Evolutionary conservation across 2,113 vertebrate species (phyloP), one percentile per base, ranked within the genome.

Genomic region (Barbus barbus): DNA sequence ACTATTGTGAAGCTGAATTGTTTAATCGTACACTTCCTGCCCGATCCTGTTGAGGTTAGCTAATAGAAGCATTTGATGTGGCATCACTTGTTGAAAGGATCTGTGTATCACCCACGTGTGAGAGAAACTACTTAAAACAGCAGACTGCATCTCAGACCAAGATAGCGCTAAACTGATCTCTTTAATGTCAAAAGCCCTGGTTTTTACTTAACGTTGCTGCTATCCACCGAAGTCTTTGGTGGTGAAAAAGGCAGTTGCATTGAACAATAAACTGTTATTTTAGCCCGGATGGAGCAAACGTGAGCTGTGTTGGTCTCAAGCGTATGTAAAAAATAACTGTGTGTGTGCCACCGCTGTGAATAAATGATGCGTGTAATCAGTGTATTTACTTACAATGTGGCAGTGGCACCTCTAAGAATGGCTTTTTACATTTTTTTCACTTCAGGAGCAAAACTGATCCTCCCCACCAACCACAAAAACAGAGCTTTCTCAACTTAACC

Each of bases 121-220:
- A 87, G 91, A 92, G 90, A 93, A 94, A 91, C 90, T 87, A 91
- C 92, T 93, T 94, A 90, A 92, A 93, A 94, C 92, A 92, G 88
- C 89, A 91, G 89, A 87, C 88, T 91, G 87, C 86, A 86, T 90
- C 90, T 90, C 90, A 91, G 89, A 93, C 90, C 90, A 88, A 84
- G 88, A 88, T 20, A 89, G 90, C 89, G 91, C 93, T 92, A 91
- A 92, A 92, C 89, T 89, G 89, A 86, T 85, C 60, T 86, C 91
- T 93, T 94, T 93, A 91, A 94, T 93, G 93, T 89, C 88, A 90
- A 91, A 94, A 91, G 91, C 91, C 90, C 88, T 90, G 88, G 77
- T 89, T 89, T 93, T 93, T 92, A 93, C 92, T 92, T 93, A 93
- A 92, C 87, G 89, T 87, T 90, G 89, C 92, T 91, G 90, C 92